Evolutionary conservation across 2,113 vertebrate genomes (phyloP), one percentile per base, ranked within the genome.

Genomic region (Monarcha castaneiventris): DNA sequence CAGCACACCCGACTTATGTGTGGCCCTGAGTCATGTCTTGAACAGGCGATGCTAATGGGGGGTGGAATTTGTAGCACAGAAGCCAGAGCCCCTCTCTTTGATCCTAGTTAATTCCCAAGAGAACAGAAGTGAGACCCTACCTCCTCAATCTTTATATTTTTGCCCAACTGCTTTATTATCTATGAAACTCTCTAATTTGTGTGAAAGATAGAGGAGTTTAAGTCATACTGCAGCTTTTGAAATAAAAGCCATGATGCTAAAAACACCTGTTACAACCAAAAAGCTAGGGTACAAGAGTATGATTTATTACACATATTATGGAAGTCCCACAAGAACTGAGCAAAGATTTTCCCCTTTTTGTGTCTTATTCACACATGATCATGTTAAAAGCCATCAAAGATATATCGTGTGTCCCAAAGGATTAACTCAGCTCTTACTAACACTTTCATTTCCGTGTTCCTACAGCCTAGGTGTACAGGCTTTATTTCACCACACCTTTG

Each of bases 1-100:
- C 44, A 48, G 22, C n/a, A 43, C 7, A 26, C 10, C 12, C 2
- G 6, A 10, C 4, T 55, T 71, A 11, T 3, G n/a, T 7, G 27
- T 33, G 25, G 37, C 19, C 39, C 30, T 37, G 25, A 49, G 30
- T 23, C 44, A 19, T 13, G 10, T 26, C 58, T 54, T 54, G 26
- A 61, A n/a, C 0, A 2, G 39, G 7, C 0, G 1, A 56, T 32
- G 39, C 1, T 13, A 67, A 15, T 0, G 0, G 39, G 12, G 5
- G 7, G 2, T n/a, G 72, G 39, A 59, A 75, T 63, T 84, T 16
- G 9, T 37, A 71, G 61, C 52, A 55, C 20, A 54, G 89, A 87
- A 61, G 39, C n/a, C 49, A 69, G 41, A 84, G 12, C 17, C 19
- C 10, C 3, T 2, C 13, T 63, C 39, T 67, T 55, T 72, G 13